Percentiles rank a stretch among this genome's conserved stretches.
These are phyloP conservation scores for Boloria euphrosyne DNA, from an alignment of 2,888 invertebrate genomes.

Conservation along the genomic window DNA sequence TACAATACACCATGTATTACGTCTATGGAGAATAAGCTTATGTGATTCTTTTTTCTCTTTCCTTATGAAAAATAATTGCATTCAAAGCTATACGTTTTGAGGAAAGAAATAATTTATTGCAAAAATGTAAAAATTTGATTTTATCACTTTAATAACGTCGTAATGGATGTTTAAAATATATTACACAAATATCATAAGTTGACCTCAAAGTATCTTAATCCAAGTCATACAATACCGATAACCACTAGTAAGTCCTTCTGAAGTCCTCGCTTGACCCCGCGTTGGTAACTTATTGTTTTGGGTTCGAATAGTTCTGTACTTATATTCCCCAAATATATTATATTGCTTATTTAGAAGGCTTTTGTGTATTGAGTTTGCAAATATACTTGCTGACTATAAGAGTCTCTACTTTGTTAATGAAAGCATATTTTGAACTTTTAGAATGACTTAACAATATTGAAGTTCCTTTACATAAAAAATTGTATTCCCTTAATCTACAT, in stretches of 20 bases:
- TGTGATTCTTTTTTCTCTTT: too few relatives aligned
- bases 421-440: constrained; percentile 21
- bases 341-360: constrained; percentile 36
- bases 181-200: constrained; percentile 6
- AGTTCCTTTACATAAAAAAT: too few relatives aligned
- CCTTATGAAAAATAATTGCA: too few relatives aligned
- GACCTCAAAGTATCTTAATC: constrained; percentile 11
- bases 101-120: too few relatives aligned
- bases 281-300: constrained; percentile 39
- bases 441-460: not conserved
- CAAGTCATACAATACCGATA: constrained; percentile 10
- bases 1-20: constrained; percentile 8
- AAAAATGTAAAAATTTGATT: not conserved
- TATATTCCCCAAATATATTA: constrained; percentile 38
- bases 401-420: constrained; percentile 29
- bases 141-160: not conserved
- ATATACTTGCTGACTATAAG: constrained; percentile 32
- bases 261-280: constrained; percentile 33
- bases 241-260: constrained; percentile 15
- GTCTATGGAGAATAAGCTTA: too few relatives aligned
- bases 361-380: constrained; percentile 37
- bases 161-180: too few relatives aligned
- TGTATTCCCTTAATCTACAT: too few relatives aligned
- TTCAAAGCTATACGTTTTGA: too few relatives aligned
- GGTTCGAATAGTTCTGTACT: constrained; percentile 35